Evolutionary conservation across 1,140 invertebrate genomes (phyloP).

Genomic region (Drosophila lini): DNA sequence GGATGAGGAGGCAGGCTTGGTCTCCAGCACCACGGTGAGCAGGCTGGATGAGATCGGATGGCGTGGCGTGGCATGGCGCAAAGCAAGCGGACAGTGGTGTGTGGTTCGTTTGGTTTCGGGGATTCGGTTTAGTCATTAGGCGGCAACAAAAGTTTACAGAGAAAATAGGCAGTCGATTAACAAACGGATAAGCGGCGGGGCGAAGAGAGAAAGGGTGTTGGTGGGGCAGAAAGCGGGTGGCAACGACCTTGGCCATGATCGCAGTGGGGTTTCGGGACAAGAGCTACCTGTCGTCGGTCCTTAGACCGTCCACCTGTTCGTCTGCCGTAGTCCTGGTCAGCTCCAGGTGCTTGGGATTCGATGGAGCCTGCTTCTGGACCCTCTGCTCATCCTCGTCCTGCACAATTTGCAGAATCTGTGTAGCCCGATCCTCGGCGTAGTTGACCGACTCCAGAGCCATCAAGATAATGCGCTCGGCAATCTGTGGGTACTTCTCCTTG

Average conservation of each 20-base stretch:
- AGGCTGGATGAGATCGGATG: constrained; percentile 48
- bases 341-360: constrained; percentile 29
- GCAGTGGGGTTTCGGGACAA: not conserved
- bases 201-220: constrained; percentile 15
- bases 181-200: constrained; percentile 64
- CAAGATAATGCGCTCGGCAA: constrained; percentile 91
- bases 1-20: constrained; percentile 24
- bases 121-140: constrained; percentile 43
- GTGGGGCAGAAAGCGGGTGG: constrained; percentile 31
- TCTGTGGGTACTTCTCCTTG: constrained; percentile 89
- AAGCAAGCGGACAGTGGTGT: constrained; percentile 59
- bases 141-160: constrained; percentile 77
- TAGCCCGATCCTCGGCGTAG: constrained; percentile 92
- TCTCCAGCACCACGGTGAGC: constrained; percentile 40
- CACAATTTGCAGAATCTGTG: constrained; percentile 91
- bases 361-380: constrained; percentile 37
- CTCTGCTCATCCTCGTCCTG: constrained; percentile 86
- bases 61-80: constrained; percentile 36
- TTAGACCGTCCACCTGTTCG: constrained; percentile 54
- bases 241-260: constrained; percentile 9
- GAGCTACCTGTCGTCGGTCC: constrained; percentile 41
- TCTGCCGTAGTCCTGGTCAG: constrained; percentile 4
- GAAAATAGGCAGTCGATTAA: constrained; percentile 79
- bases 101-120: constrained; percentile 27
- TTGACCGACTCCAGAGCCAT: constrained; percentile 95